Percentiles rank a stretch among this genome's conserved stretches.
Conservation (phyloP, 2,888 invertebrate genomes). For the Coenonympha arcania region DNA sequence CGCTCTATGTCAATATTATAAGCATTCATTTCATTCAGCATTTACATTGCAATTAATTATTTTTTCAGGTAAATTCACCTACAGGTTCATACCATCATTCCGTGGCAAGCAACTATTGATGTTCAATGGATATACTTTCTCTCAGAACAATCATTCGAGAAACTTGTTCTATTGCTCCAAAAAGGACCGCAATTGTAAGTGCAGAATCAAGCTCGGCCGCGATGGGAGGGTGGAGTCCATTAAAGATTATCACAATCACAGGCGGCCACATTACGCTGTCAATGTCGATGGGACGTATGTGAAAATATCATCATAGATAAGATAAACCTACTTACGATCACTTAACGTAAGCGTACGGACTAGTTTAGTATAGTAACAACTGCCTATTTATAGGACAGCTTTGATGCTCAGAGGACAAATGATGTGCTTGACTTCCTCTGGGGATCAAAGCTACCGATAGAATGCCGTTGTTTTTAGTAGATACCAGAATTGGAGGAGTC, state of each 20-base stretch:
- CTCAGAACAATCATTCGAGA: slow-evolving; percentile 38
- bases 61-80: slow-evolving; percentile 17
- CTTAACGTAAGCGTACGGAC: too few species aligned
- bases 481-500: too few species aligned
- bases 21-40: too few species aligned
- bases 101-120: slow-evolving; percentile 37
- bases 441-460: too few species aligned
- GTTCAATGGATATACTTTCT: slow-evolving; percentile 38
- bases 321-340: too few species aligned
- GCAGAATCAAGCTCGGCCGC: slow-evolving; percentile 35
- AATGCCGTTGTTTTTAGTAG: too few species aligned
- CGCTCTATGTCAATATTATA: too few species aligned
- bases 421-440: too few species aligned
- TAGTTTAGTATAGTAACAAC: too few species aligned
- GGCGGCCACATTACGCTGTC: slow-evolving; percentile 34
- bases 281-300: slow-evolving; percentile 23
- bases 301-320: slow-evolving; percentile 21
- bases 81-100: slow-evolving; percentile 23
- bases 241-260: slow-evolving; percentile 35
- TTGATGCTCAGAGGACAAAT: too few species aligned
- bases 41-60: too few species aligned
- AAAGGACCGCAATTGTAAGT: slow-evolving; percentile 34
- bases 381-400: too few species aligned
- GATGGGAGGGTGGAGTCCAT: slow-evolving; percentile 30
- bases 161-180: slow-evolving; percentile 37